Evolutionary conservation across 2,113 vertebrate genomes (phyloP), one percentile per base, ranked within the genome.

Genomic region (Micronycteris hirsuta): DNA sequence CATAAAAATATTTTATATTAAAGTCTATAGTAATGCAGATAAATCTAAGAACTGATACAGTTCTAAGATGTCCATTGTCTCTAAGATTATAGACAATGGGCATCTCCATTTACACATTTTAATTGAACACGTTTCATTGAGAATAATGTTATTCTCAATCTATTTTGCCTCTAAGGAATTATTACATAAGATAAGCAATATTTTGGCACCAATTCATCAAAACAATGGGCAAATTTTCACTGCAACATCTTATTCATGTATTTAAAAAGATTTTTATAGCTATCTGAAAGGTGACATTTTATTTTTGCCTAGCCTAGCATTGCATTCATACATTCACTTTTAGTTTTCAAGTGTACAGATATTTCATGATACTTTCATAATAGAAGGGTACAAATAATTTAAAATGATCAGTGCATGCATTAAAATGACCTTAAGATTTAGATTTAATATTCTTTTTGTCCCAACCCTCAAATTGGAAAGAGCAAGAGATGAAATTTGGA

Each of bases 401-500:
- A 70, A 92, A 92, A 92, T 74, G 87, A 11, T 87, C 1, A 4
- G 31, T 7, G 1, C 1, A 76, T 36, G 26, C 5, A 89, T 33
- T 94, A 63, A 91, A 94, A 71, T 95, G 24, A 63, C 11, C 19
- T 61, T 97, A 12, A 87, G 20, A 87, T 95, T 89, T 70, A 90
- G 33, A 95, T 63, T 76, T 71, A 85, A 85, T 47, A 77, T 73
- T 74, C 1, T 89, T 41, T 68, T 92, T 13, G 17, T 58, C 63
- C n/a, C 28, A 49, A 58, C 2, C 1, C 65, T 52, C 83, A 93
- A 65, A 84, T 6, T 49, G 4, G 28, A 71, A 24, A 86, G 36
- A 52, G 24, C 26, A 36, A 84, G 24, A 67, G 14, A 47, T 45
- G 7, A 90, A 82, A 86, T 91, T n/a, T 61, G 19, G 41, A 80